Evolutionary conservation across 1,140 invertebrate species (phyloP).

Genomic region (Pseudobourletiella spinata): DNA sequence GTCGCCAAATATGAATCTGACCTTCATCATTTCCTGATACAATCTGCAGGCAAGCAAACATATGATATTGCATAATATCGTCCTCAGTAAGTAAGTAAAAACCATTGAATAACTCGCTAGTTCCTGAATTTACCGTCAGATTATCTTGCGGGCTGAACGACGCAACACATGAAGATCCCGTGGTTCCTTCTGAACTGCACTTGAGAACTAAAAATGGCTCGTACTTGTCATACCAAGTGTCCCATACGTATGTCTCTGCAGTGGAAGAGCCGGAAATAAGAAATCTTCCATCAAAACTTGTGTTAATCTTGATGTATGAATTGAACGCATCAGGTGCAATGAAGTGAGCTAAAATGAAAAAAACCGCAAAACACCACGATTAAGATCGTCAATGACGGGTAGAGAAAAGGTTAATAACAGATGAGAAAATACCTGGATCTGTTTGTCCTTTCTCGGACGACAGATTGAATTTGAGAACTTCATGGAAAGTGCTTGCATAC

Average conservation of each 20-base stretch:
- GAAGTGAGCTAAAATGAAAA: not conserved
- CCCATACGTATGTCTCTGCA: conserved; percentile 2
- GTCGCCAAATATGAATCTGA: not conserved
- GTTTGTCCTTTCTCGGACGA: not conserved
- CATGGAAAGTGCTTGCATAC: not conserved
- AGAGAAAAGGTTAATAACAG: not conserved
- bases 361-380: not conserved
- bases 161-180: not conserved
- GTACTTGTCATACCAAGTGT: not conserved
- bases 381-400: not conserved
- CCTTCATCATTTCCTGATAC: not conserved
- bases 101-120: not conserved
- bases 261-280: not conserved
- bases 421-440: not conserved
- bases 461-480: conserved; percentile 12
- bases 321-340: not conserved
- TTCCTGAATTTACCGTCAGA: not conserved
- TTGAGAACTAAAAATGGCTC: not conserved
- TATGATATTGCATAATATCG: not conserved
- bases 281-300: conserved; percentile 8
- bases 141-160: not conserved
- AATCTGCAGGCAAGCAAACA: not conserved
- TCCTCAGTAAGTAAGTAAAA: not conserved
- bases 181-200: not conserved
- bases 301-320: conserved; percentile 1